Base-by-base conservation (phyloP, 2,888 invertebrate genomes). In the Uropetala carovei region DNA sequence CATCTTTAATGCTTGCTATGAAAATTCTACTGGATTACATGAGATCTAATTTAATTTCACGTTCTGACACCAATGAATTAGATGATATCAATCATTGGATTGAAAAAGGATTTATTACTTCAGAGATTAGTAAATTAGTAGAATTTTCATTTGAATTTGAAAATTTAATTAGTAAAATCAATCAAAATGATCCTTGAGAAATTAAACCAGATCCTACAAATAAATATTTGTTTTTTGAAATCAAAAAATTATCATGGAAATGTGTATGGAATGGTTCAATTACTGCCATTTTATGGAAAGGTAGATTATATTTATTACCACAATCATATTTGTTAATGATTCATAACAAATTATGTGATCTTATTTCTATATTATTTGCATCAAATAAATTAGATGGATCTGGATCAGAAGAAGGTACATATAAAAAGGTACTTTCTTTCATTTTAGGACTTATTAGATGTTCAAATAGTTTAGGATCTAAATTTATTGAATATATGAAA, bases 401-500 rank as follows among this genome's bases (percentile, higher is more conserved):
- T 9, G 18, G 75, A 9, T 9, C 18, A 22, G 75, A 75, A 16
- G 75, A 13, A 9, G 75, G 75, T n/a, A n/a, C 22, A 9, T 75
- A 75, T n/a, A 22, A 75, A 9, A 75, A 8, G 8, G 18, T 18
- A 13, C 18, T 16, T 22, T 8, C 9, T 8, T 75, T 75, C 18
- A 16, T 75, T 9, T 9, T 9, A 16, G 18, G 75, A 11, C n/a
- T 75, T 13, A 22, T 22, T 13, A 75, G 8, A n/a, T 75, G 75
- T n/a, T 16, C 75, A 9, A 75, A 9, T 16, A 75, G n/a, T 9
- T 75, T n/a, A 13, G 75, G 75, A 75, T 11, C 75, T 9, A 75
- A 22, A n/a, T 75, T 75, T 22, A n/a, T 75, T 9, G 75, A 75
- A 22, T 75, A 75, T 22, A 75, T 75, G 75, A 75, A 75, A n/a